These are phyloP conservation scores for Lordiphosa andalusiaca DNA, from an alignment of 2,888 invertebrate species.

Conservation along the genomic window DNA sequence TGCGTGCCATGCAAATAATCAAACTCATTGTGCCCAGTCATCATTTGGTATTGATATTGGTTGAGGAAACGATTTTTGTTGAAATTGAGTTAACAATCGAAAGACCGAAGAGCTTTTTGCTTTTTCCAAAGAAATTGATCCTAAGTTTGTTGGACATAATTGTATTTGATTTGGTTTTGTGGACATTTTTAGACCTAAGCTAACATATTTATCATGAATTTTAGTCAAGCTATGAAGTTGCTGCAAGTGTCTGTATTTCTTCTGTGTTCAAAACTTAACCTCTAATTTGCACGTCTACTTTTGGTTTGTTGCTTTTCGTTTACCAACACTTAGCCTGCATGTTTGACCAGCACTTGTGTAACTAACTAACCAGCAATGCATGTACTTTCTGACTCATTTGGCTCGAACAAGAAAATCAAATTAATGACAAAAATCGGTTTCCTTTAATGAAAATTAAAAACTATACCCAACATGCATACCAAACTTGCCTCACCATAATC, in stretches of 20 bases:
- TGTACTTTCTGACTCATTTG: slow-evolving; percentile 11
- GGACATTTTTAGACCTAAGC: slow-evolving; percentile 58
- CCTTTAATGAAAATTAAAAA: slow-evolving; percentile 50
- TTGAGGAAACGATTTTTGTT: slow-evolving; percentile 78
- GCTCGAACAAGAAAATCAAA: slow-evolving; percentile 18
- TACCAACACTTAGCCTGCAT: slow-evolving; percentile 51
- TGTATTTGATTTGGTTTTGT: slow-evolving; percentile 28
- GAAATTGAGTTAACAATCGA: slow-evolving; percentile 11
- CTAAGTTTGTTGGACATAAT: slow-evolving; percentile 42
- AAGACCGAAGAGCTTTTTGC: slow-evolving; percentile 24
- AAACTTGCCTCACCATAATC: slow-evolving; percentile 15
- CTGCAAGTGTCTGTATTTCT: slow-evolving; percentile 75
- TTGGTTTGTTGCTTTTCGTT: slow-evolving; percentile 9
- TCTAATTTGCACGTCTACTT: slow-evolving; percentile 20
- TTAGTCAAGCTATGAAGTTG: slow-evolving; percentile 80
- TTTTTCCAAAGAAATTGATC: slow-evolving; percentile 17
- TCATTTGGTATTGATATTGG: slow-evolving; percentile 45
- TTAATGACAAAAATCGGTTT: slow-evolving; percentile 75
- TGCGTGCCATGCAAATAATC: not conserved
- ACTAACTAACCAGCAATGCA: too few species aligned
- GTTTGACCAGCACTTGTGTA: slow-evolving; percentile 21
- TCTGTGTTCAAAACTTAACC: slow-evolving; percentile 31
- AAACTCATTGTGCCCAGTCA: slow-evolving; percentile 15
- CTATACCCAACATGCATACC: slow-evolving; percentile 29
- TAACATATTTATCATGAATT: slow-evolving; percentile 64